Conservation (phyloP, 2,797 vertebrate species). For the Gymnopithys bicolor region DNA sequence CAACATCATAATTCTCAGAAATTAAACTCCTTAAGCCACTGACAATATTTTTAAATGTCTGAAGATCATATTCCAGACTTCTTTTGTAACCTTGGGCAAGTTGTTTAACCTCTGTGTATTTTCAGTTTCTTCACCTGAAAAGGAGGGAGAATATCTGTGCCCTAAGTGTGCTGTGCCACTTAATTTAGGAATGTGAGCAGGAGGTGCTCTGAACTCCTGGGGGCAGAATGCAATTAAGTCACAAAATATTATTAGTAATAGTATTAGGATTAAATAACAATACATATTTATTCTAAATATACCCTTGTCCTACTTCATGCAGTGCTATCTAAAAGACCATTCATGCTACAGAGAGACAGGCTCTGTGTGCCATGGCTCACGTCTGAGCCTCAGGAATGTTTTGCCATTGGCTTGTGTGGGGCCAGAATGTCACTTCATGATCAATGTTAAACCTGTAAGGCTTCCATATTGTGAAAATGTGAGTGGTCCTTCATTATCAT, state of each 20-base stretch:
- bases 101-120: background rate
- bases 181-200: background rate
- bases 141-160: background rate
- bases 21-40: background rate
- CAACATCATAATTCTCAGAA: conserved; percentile 2
- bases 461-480: background rate
- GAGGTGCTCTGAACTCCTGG: background rate
- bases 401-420: background rate
- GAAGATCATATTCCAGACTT: background rate
- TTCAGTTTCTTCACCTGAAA: conserved; percentile 10
- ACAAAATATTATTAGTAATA: background rate
- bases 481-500: background rate
- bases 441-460: background rate
- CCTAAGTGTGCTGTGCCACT: background rate
- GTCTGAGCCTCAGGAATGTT: background rate
- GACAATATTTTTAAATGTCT: conserved; percentile 6
- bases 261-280: background rate
- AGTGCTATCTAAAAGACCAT: background rate
- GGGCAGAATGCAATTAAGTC: background rate
- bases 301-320: background rate
- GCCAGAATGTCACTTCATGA: background rate
- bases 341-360: background rate
- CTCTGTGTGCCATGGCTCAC: background rate
- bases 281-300: background rate
- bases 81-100: background rate